Conservation (phyloP, 2,888 invertebrate genomes). For the Nesidiocoris tenuis region DNA sequence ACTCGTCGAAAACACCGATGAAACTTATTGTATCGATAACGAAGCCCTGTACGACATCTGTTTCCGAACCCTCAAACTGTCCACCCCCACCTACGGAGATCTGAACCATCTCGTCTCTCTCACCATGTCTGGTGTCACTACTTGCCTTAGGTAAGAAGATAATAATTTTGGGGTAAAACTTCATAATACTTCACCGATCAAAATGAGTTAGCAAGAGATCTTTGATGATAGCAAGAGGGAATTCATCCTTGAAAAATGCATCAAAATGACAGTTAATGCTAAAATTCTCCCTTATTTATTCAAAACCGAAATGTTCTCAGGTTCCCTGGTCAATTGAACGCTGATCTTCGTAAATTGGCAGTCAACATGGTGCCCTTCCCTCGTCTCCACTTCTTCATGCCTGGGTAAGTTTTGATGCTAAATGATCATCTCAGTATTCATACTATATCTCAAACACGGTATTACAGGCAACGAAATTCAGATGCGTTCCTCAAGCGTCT, state of each 20-base stretch:
- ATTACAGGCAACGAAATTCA: no score
- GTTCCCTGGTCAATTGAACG: conserved; percentile 70
- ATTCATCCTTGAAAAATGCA: no score
- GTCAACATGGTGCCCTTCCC: conserved; percentile 74
- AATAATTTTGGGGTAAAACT: background rate
- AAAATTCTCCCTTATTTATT: no score
- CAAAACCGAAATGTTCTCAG: conserved; percentile 45
- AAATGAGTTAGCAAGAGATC: background rate
- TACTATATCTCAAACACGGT: background rate
- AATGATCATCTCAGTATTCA: background rate
- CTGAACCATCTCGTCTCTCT: conserved; percentile 65
- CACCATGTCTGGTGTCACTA: conserved; percentile 60
- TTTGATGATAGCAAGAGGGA: conserved; percentile 2
- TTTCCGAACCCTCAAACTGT: conserved; percentile 64
- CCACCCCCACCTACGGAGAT: conserved; percentile 68
- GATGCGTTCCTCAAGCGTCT: no score
- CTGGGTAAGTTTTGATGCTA: conserved; percentile 56
- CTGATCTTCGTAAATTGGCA: conserved; percentile 65
- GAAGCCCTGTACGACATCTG: conserved; percentile 67
- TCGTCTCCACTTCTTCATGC: conserved; percentile 62
- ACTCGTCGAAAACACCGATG: conserved; percentile 65
- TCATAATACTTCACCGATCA: background rate
- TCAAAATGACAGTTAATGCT: no score
- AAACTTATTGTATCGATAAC: conserved; percentile 65
- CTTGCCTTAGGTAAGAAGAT: conserved; percentile 59